phyloP scores from a whole-genome alignment of 2,113 vertebrate species.

The Ascaphus truei region DNA sequence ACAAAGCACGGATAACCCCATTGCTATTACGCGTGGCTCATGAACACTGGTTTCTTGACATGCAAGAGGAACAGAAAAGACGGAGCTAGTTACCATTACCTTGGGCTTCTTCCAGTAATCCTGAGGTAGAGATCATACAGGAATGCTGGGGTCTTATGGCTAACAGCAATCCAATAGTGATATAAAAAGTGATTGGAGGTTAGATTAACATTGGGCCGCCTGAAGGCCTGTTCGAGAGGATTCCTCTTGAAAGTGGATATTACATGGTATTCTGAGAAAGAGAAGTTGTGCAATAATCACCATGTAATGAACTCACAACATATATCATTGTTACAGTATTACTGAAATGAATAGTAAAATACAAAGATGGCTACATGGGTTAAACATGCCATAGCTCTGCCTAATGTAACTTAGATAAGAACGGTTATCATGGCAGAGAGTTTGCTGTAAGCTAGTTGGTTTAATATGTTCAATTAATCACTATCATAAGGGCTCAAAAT shows the following conservation, averaged over 20 bases:
- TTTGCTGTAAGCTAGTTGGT: too few relatives aligned
- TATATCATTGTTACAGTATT: constrained; percentile 32
- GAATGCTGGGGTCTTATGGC: constrained; percentile 98
- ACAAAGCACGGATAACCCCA: not conserved
- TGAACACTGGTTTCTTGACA: constrained; percentile 54
- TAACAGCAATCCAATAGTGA: constrained; percentile 99
- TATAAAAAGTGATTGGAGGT: constrained; percentile 99
- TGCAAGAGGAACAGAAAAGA: constrained; percentile 67
- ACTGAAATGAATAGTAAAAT: not conserved
- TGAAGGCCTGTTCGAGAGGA: constrained; percentile 98
- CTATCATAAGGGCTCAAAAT: too few relatives aligned
- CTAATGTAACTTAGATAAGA: too few relatives aligned
- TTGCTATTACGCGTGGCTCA: not conserved
- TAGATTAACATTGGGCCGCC: constrained; percentile 99
- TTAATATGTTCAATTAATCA: too few relatives aligned
- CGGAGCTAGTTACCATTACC: constrained; percentile 83
- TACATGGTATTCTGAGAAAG: constrained; percentile 98
- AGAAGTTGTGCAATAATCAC: constrained; percentile 77
- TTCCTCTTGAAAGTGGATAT: constrained; percentile 99
- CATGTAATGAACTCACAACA: constrained; percentile 58
- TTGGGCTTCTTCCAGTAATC: constrained; percentile 98
- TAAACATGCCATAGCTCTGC: not conserved
- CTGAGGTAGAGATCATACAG: constrained; percentile 98
- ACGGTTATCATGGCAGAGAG: too few relatives aligned
- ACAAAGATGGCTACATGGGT: not conserved